Conservation (phyloP, 2,888 invertebrate species). For the Eupithecia inturbata region DNA sequence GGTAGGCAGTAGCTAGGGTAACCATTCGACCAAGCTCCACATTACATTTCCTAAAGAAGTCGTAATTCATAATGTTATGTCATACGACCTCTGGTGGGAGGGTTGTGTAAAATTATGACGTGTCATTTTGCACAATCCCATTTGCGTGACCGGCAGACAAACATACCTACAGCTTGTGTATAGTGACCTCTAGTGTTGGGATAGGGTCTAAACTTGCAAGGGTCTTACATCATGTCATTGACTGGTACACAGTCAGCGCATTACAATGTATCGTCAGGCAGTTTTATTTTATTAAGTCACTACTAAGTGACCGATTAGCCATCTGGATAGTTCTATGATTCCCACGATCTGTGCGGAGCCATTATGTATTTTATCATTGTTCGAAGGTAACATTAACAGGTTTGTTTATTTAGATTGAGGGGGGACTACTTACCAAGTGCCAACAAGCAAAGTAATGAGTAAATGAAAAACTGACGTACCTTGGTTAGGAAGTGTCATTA, state of each 20-base stretch:
- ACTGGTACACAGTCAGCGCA: background rate
- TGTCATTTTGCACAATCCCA: conserved; percentile 50
- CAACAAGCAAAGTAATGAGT: background rate
- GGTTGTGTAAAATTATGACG: conserved; percentile 53
- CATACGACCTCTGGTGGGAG: conserved; percentile 42
- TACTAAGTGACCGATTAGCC: background rate
- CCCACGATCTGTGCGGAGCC: background rate
- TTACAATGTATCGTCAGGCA: background rate
- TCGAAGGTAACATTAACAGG: background rate
- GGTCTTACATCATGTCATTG: background rate
- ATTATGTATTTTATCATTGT: background rate
- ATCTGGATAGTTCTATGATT: background rate
- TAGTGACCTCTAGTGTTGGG: conserved; percentile 37
- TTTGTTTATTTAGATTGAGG: background rate
- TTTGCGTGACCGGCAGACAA: conserved; percentile 49
- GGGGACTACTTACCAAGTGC: background rate
- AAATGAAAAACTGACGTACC: background rate
- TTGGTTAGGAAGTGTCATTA: background rate
- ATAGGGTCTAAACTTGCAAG: background rate
- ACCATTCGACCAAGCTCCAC: conserved; percentile 14
- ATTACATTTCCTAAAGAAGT: conserved; percentile 39
- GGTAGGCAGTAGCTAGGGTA: background rate
- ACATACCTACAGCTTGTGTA: conserved; percentile 41
- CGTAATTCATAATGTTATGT: conserved; percentile 54
- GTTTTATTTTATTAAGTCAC: no score